Evolutionary conservation across 2,797 vertebrate genomes (phyloP), one percentile per base, ranked within the genome.

Genomic region (Anableps anableps): DNA sequence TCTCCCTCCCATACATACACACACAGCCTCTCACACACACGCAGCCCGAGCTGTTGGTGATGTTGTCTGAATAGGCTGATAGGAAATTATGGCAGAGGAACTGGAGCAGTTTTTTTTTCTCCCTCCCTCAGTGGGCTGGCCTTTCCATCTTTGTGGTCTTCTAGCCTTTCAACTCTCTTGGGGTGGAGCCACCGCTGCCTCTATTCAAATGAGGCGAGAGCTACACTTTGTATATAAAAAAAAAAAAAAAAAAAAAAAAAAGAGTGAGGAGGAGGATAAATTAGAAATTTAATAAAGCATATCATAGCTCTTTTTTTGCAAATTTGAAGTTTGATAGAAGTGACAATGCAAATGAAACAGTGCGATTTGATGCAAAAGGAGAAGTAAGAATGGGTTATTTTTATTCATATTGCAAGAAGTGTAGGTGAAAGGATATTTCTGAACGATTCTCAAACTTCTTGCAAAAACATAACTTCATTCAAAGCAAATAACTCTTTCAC

Each of bases 11-110:
- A 81, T 86, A 95, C 91, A 90, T 93, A 80, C 85, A 84, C 81
- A 45, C 38, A 36, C 80, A 86, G n/a, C 55, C 50, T 60, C 78
- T 89, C 90, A 87, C 92, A 91, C 92, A 91, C 83, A 82, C 89
- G 89, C 91, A 94, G 94, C 94, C 93, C 92, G 92, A 94, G 96
- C 95, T 96, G 95, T 95, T 95, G 95, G 93, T 93, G 95, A 95
- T 96, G 96, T 96, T 94, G 94, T 95, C 95, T 96, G 95, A 96
- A 96, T 95, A 94, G 93, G 94, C 95, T 94, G 95, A 96, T 96
- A 96, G 96, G 95, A 96, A 96, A 96, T 96, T 96, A 96, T 96
- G 93, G 96, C 93, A 95, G 95, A 94, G 95, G 94, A 96, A 92
- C 94, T 90, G 88, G 95, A 95, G 95, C 94, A 93, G 93, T 95